Evolutionary conservation across 2,113 vertebrate species (phyloP), one percentile per base, ranked within the genome.

Genomic region (Cyprichromis sp.): DNA sequence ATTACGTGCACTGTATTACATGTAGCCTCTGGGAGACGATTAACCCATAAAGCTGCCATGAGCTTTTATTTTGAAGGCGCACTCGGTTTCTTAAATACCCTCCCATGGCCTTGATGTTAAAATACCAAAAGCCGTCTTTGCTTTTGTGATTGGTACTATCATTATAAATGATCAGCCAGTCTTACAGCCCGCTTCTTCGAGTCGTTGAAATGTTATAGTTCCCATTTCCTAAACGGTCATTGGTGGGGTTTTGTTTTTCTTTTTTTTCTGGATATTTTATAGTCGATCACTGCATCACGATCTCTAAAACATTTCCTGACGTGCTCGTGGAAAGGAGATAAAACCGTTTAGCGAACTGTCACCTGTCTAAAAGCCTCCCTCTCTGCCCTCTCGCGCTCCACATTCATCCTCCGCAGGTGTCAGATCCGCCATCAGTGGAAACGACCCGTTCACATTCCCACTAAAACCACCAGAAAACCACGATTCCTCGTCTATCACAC

Each of bases 51-150:
- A 90, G 85, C 68, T 82, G 87, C 80, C 88, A 83, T 63, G 50
- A 84, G 93, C 89, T 93, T 93, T 89, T 93, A 91, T 91, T 93
- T 87, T 91, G 82, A 91, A 94, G 87, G 90, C 40, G 38, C 26
- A 9, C 45, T 68, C 13, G 57, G 81, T 76, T 81, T 59, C 80
- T 91, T 83, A 83, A 90, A 85, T 78, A 71, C 40, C 81, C 40
- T 88, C 84, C 54, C 14, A 40, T 61, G 76, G 76, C 80, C 45
- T 86, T 45, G 12, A 26, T 52, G 9, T 78, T 83, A 52, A 87
- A 85, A 31, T 21, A 17, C 6, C 50, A 52, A 81, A 61, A 81
- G 4, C 61, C 17, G 71, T 80, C 21, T 78, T 83, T 54, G 9
- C 8, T 78, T 85, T 59, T 21, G 9, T 24, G 24, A 57, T 79